Base-by-base conservation (phyloP, 2,888 invertebrate species). In the Aleiodes alternator region DNA sequence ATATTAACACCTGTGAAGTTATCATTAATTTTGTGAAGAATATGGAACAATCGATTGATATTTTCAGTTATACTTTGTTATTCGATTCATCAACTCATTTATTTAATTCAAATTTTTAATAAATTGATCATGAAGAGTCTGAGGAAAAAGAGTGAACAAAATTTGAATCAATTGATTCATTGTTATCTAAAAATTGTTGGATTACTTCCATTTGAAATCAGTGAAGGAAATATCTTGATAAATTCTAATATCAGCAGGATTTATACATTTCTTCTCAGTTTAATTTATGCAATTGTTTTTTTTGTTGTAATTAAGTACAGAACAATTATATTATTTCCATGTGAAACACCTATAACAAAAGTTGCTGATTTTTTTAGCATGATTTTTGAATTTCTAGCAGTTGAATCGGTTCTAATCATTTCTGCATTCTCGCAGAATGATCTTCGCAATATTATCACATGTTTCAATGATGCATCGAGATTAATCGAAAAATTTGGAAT, bases 161-260 rank as follows among this genome's bases (percentile, higher is more conserved):
- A 43, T 43, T 6, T 59, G 7, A 59, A 59, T 59, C 59, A n/a
- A 59, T 34, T n/a, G 1, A 12, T 59, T 8, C 5, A 59, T 34
- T 59, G 38, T 34, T 59, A 59, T 14, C 14, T 59, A 9, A 59
- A 59, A 38, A n/a, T 34, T 59, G 38, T 59, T 8, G 59, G 59
- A n/a, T 38, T 59, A 38, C n/a, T n/a, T 34, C 59, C 59, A 34
- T 59, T 59, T 38, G 14, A 59, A n/a, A n/a, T 59, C 34, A n/a
- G 5, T n/a, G 38, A n/a, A 0, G 34, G 34, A 4, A 5, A 12
- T 59, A 14, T 34, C 5, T 31, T 59, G 7, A 7, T 59, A 0
- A 31, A 38, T n/a, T 59, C 34, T 6, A 59, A 38, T 6, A 5
- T 12, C 14, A 5, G n/a, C 14, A 59, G n/a, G 6, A 38, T 59